phyloP scores from a whole-genome alignment of 1,140 invertebrate genomes.

The Drosophila kurseongensis region DNA sequence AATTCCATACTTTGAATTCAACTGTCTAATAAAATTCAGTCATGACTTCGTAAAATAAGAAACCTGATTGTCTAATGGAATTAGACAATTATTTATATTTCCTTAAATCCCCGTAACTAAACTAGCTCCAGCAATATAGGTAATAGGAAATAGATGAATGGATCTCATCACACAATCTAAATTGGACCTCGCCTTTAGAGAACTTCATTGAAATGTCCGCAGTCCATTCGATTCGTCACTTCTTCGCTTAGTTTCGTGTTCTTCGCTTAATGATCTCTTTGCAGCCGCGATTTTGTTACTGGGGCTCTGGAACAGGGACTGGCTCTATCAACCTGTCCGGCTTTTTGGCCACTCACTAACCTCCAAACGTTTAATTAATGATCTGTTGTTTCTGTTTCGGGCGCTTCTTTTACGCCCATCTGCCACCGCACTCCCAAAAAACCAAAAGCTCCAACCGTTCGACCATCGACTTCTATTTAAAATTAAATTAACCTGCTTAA shows the following conservation, averaged over 20 bases:
- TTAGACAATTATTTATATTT: neutral
- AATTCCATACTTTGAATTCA: no score
- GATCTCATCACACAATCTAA: constrained; percentile 36
- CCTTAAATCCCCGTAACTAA: neutral
- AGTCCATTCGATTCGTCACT: constrained; percentile 58
- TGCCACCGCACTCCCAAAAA: constrained; percentile 52
- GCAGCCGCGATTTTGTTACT: constrained; percentile 33
- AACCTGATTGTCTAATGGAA: neutral
- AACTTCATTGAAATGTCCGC: constrained; percentile 46
- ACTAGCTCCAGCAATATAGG: neutral
- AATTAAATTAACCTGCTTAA: constrained; percentile 82
- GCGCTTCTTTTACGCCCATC: constrained; percentile 76
- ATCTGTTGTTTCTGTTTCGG: constrained; percentile 47
- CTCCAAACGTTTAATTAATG: constrained; percentile 77
- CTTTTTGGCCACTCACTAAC: constrained; percentile 64
- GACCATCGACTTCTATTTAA: constrained; percentile 79
- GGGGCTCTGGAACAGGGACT: constrained; percentile 39
- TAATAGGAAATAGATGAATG: constrained; percentile 25
- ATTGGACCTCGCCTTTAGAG: constrained; percentile 37
- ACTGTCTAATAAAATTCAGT: no score
- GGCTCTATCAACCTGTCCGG: constrained; percentile 61
- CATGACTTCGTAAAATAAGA: neutral
- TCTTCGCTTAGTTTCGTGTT: constrained; percentile 32
- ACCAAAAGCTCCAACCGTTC: constrained; percentile 1
- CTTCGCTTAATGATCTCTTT: constrained; percentile 59